phyloP scores from a whole-genome alignment of 2,888 invertebrate species.

The Zaprionus obscuricornis region DNA sequence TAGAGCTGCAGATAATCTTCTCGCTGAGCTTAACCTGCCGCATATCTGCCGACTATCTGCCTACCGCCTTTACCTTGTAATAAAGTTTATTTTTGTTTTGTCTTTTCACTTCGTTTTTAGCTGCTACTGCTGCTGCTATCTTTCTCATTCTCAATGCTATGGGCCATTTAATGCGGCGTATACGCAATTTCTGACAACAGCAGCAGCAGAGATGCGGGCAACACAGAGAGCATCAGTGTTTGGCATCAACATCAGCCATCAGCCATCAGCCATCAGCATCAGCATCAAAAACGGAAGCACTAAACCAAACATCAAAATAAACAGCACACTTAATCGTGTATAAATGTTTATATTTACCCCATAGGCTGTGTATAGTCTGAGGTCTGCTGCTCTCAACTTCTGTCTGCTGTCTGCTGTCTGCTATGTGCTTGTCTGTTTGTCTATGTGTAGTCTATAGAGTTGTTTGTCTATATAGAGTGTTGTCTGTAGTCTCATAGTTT shows the following conservation, averaged over 20 bases:
- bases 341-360: conserved; percentile 70
- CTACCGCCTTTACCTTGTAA: too few species aligned
- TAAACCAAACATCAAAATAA: conserved; percentile 78
- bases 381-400: conserved; percentile 6
- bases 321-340: conserved; percentile 77
- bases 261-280: conserved; percentile 2
- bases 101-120: conserved; percentile 10
- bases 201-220: conserved; percentile 11
- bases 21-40: background rate
- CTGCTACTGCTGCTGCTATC: conserved; percentile 53
- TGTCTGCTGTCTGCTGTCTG: conserved; percentile 17
- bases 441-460: too few species aligned
- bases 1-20: too few species aligned
- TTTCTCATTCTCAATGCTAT: too few species aligned
- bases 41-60: conserved; percentile 35
- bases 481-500: too few species aligned
- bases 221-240: conserved; percentile 1
- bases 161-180: conserved; percentile 63
- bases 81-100: conserved; percentile 27
- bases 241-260: background rate
- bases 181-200: conserved; percentile 50
- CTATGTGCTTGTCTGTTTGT: background rate
- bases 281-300: conserved; percentile 64
- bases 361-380: background rate
- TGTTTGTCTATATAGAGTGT: too few species aligned